Evolutionary conservation across 1,140 invertebrate species (phyloP).

Genomic region (Tetragnatha versicolor): DNA sequence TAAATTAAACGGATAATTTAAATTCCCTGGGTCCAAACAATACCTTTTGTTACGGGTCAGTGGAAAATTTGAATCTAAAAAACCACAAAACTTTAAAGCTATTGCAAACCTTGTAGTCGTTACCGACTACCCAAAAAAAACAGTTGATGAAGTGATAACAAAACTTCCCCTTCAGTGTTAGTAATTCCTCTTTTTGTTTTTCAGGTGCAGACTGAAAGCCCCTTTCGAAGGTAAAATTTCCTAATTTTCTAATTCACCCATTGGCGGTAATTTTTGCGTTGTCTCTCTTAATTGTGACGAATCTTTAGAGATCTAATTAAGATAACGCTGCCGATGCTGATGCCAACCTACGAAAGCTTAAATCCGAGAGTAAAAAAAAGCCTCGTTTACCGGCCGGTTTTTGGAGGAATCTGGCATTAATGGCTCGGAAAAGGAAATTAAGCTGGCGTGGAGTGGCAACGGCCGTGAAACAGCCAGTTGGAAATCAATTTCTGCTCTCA

Average conservation of each 20-base stretch:
- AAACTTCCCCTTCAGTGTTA: neutral
- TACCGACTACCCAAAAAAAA: neutral
- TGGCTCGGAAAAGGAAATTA: conserved; percentile 42
- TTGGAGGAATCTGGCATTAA: conserved; percentile 18
- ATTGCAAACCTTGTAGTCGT: neutral
- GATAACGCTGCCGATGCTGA: neutral
- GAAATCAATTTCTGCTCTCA: conserved; percentile 34
- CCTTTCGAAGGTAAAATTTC: conserved; percentile 15
- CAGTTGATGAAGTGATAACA: neutral
- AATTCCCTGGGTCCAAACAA: no score
- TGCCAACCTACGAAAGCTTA: no score
- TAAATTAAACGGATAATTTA: no score
- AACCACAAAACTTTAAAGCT: neutral
- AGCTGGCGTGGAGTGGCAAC: conserved; percentile 24
- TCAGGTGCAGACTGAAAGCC: neutral
- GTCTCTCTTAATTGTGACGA: conserved; percentile 12
- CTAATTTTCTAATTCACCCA: conserved; percentile 23
- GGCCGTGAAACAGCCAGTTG: conserved; percentile 4
- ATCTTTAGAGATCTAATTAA: conserved; percentile 36
- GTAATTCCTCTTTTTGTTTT: neutral
- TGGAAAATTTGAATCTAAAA: no score
- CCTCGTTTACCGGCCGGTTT: conserved; percentile 2
- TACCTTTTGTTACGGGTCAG: no score
- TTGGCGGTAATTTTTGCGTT: conserved; percentile 22
- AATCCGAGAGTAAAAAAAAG: neutral